phyloP scores from a whole-genome alignment of 2,888 invertebrate genomes.

The Pristionchus japonicus region DNA sequence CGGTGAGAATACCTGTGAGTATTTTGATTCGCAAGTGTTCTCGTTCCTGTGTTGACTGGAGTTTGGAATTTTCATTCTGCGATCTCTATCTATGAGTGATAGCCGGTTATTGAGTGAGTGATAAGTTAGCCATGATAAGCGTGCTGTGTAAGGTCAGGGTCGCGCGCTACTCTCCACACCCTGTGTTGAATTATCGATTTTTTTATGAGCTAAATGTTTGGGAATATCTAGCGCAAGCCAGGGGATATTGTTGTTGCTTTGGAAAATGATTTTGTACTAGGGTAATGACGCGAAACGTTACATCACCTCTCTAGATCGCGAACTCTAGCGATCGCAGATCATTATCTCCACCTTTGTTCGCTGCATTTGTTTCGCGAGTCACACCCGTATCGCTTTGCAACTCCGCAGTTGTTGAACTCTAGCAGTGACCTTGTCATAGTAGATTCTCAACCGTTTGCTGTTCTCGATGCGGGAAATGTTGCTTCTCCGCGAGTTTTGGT shows the following conservation, averaged over 20 bases:
- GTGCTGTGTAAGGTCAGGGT: conserved; percentile 24
- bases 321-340: neutral
- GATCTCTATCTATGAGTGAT: neutral
- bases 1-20: neutral
- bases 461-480: neutral
- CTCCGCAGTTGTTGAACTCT: neutral
- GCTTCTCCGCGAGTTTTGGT: neutral
- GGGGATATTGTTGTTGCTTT: no score
- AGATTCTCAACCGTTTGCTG: neutral
- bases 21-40: neutral
- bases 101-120: neutral
- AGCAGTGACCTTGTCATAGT: neutral
- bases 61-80: no score
- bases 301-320: neutral
- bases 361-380: neutral
- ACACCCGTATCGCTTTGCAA: neutral
- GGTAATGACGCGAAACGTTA: neutral
- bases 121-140: neutral
- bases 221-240: no score
- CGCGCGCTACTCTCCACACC: neutral
- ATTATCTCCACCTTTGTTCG: neutral
- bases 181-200: neutral
- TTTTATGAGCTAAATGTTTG: neutral
- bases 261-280: neutral
- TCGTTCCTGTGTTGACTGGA: no score